Percentiles rank a stretch among this genome's conserved stretches.
These are phyloP conservation scores for Anaspis maculata DNA, from an alignment of 2,888 invertebrate species.

Conservation along the genomic window DNA sequence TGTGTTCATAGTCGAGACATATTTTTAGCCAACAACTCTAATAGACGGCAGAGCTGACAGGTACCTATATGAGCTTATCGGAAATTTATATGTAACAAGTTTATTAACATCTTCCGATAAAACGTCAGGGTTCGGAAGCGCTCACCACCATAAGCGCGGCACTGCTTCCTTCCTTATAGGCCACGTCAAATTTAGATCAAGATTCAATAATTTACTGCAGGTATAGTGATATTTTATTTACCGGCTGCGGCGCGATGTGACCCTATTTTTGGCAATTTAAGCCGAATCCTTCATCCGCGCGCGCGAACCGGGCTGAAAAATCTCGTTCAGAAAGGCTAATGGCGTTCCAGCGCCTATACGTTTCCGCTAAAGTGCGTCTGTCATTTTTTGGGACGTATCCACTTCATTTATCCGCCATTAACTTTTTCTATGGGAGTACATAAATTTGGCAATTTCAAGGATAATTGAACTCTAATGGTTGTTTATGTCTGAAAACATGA, in stretches of 20 bases:
- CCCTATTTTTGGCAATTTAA: too few species aligned
- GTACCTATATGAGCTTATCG: slow-evolving; percentile 1
- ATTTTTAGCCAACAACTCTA: slow-evolving; percentile 10
- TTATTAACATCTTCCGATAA: slow-evolving; percentile 2
- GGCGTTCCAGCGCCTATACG: too few species aligned
- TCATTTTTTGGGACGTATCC: slow-evolving; percentile 5
- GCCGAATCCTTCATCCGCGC: too few species aligned
- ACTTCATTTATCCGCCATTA: slow-evolving; percentile 16
- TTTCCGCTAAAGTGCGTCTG: too few species aligned
- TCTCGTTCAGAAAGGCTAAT: too few species aligned
- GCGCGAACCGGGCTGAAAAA: too few species aligned
- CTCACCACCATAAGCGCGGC: too few species aligned
- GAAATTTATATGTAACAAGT: slow-evolving; percentile 5
- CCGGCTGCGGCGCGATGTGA: too few species aligned
- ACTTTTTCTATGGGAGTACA: slow-evolving; percentile 25
- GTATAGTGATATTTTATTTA: too few species aligned
- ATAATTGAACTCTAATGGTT: slow-evolving; percentile 31
- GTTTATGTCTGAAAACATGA: slow-evolving; percentile 29
- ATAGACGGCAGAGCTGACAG: slow-evolving; percentile 3
- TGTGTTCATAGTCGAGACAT: slow-evolving; percentile 19
- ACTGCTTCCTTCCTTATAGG: too few species aligned
- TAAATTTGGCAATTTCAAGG: slow-evolving; percentile 31
- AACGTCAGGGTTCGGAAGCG: slow-evolving; percentile 1
- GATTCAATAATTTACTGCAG: too few species aligned
- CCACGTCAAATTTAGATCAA: too few species aligned